phyloP scores from a whole-genome alignment of 2,113 vertebrate species.

The Spea bombifrons region DNA sequence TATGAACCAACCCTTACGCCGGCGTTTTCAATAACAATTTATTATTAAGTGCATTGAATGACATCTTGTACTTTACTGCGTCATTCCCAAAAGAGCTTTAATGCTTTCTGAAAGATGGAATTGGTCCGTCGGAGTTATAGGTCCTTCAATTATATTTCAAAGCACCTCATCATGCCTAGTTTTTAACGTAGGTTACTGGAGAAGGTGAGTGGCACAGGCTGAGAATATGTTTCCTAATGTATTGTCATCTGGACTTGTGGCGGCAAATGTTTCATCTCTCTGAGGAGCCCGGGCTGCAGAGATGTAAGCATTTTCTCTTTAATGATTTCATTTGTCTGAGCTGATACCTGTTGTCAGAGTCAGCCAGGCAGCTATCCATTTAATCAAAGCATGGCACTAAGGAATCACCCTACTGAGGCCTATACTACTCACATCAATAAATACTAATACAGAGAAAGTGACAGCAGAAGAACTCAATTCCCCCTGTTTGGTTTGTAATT shows the following conservation, averaged over 20 bases:
- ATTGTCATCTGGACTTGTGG: background rate
- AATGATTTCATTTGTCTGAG: conserved; percentile 14
- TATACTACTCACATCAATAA: conserved; percentile 3
- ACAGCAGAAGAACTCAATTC: conserved; percentile 4
- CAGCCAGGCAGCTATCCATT: conserved; percentile 18
- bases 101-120: background rate
- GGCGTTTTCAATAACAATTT: background rate
- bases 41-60: background rate
- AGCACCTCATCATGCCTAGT: background rate
- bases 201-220: background rate
- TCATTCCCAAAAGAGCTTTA: background rate
- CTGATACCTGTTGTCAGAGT: conserved; percentile 31
- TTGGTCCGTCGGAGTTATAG: background rate
- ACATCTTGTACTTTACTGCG: background rate
- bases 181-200: background rate
- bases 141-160: background rate
- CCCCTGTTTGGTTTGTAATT: background rate
- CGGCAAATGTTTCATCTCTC: background rate
- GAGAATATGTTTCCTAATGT: background rate
- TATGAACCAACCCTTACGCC: background rate
- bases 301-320: background rate
- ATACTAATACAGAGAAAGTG: background rate
- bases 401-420: background rate
- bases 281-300: background rate
- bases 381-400: background rate